Percentiles rank a stretch among this genome's conserved stretches.
Conservation (phyloP, 2,888 invertebrate species). For the Thecophora atra region DNA sequence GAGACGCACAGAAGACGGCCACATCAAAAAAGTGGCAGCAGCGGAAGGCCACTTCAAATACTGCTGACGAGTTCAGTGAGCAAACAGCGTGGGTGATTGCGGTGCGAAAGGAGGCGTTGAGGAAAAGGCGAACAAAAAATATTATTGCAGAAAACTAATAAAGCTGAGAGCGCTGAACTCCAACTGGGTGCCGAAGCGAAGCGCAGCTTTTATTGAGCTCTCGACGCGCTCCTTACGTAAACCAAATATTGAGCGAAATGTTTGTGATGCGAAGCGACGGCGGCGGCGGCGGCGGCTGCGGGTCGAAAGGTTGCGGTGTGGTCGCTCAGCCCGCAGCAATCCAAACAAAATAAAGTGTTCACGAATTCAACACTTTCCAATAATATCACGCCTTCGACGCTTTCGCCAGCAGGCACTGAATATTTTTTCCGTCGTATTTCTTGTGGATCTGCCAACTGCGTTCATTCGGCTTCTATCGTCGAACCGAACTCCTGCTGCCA, state of each 20-base stretch:
- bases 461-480: neutral
- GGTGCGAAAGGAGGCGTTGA: neutral
- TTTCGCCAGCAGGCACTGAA: neutral
- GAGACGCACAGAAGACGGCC: slow-evolving; percentile 2
- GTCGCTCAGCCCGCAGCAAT: neutral
- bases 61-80: neutral
- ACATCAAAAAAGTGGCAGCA: neutral
- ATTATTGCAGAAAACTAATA: slow-evolving; percentile 26
- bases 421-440: neutral
- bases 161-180: slow-evolving; percentile 3
- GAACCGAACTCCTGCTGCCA: neutral
- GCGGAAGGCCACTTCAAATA: slow-evolving; percentile 4
- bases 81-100: neutral
- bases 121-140: slow-evolving; percentile 8
- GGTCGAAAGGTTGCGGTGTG: neutral
- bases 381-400: slow-evolving; percentile 4
- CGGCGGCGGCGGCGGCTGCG: neutral
- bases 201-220: slow-evolving; percentile 28
- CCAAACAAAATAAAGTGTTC: slow-evolving; percentile 25
- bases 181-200: neutral
- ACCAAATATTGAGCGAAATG: slow-evolving; percentile 16
- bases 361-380: slow-evolving; percentile 27
- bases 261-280: slow-evolving; percentile 1
- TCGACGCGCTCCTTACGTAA: slow-evolving; percentile 24
- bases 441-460: neutral